phyloP scores from a whole-genome alignment of 1,140 invertebrate species.

The Scylla paramamosain region DNA sequence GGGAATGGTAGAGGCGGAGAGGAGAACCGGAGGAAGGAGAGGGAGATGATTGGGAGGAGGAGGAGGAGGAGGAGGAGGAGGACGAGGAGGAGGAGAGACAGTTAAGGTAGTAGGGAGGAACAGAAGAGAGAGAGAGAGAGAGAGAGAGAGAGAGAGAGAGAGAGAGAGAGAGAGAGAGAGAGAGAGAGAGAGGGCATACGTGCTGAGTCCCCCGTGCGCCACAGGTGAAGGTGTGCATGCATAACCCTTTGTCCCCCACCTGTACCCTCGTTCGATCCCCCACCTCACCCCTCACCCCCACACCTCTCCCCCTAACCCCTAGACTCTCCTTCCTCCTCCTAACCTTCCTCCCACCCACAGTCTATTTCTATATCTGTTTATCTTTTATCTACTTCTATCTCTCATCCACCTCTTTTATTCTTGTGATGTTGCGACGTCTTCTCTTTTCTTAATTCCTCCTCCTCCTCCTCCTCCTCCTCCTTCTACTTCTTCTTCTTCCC shows the following conservation, averaged over 20 bases:
- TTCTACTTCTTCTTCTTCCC: too few relatives aligned
- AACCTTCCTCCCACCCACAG: too few relatives aligned
- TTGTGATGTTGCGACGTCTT: neutral
- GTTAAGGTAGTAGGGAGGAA: neutral
- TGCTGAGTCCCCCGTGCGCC: neutral
- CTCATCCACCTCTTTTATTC: too few relatives aligned
- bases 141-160: conserved; percentile 47
- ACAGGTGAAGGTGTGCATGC: neutral
- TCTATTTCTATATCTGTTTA: too few relatives aligned
- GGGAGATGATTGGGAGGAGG: neutral
- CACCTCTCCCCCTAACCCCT: too few relatives aligned
- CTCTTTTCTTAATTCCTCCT: too few relatives aligned
- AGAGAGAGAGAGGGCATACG: conserved; percentile 33
- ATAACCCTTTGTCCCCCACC: neutral
- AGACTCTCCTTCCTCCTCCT: too few relatives aligned
- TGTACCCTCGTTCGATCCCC: too few relatives aligned
- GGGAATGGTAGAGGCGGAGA: neutral
- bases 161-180: conserved; percentile 51
- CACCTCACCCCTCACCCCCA: too few relatives aligned
- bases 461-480: too few relatives aligned
- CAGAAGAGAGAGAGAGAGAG: conserved; percentile 24
- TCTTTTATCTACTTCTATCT: too few relatives aligned
- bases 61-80: too few relatives aligned
- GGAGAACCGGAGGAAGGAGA: neutral
- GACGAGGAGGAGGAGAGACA: neutral